Percentiles rank a stretch among this genome's conserved stretches.
Evolutionary conservation across 1,140 invertebrate genomes (phyloP).

Genomic region (Zaprionus inermis): DNA sequence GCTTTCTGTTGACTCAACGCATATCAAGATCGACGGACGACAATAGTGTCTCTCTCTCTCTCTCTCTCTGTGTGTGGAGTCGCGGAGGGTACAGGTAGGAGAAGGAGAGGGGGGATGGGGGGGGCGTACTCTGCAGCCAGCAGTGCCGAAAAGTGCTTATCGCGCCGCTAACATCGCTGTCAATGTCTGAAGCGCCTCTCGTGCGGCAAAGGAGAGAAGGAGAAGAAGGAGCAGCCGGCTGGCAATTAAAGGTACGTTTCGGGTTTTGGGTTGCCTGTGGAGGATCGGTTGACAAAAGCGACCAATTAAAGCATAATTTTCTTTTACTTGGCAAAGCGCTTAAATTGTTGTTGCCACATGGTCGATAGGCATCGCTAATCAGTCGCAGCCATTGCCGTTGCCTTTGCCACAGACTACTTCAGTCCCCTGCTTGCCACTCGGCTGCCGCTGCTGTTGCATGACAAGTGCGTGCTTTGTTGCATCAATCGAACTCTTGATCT

Average conservation of each 20-base stretch:
- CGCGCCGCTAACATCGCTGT: slow-evolving; percentile 42
- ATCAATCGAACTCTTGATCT: slow-evolving; percentile 30
- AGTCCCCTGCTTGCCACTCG: not conserved
- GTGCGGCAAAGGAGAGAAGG: not conserved
- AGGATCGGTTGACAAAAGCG: slow-evolving; percentile 53
- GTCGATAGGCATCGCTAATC: slow-evolving; percentile 26
- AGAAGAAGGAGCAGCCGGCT: not conserved
- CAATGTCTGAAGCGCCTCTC: slow-evolving; percentile 20
- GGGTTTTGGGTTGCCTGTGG: not conserved
- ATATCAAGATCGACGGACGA: slow-evolving; percentile 35
- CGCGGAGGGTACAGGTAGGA: not conserved
- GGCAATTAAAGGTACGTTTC: slow-evolving; percentile 49
- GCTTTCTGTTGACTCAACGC: slow-evolving; percentile 48
- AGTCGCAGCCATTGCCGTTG: not conserved
- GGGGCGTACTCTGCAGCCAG: not conserved
- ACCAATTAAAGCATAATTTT: slow-evolving; percentile 68
- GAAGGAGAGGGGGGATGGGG: not conserved
- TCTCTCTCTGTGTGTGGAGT: not conserved
- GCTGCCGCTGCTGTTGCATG: slow-evolving; percentile 9
- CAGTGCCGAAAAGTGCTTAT: slow-evolving; percentile 58
- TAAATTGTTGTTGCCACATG: slow-evolving; percentile 13
- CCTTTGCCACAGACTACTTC: not conserved
- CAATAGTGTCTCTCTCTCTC: slow-evolving; percentile 1
- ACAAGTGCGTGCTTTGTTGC: slow-evolving; percentile 39
- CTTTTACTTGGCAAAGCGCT: slow-evolving; percentile 27